Conservation (phyloP, 2,888 invertebrate genomes). For the Liodrosophila aerea region DNA sequence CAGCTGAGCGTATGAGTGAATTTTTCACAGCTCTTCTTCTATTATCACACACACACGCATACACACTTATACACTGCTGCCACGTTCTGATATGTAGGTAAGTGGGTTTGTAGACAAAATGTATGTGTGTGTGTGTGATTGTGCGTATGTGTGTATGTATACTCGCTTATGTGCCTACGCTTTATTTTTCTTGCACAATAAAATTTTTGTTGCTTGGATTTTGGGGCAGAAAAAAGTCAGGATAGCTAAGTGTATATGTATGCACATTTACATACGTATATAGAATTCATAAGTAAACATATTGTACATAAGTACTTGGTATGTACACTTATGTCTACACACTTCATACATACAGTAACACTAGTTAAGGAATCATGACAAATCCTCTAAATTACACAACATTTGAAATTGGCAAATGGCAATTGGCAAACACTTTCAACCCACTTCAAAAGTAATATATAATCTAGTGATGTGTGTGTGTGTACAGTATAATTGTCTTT, state of each 20-base stretch:
- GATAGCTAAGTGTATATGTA: neutral
- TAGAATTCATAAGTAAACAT: no score
- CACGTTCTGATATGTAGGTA: slow-evolving; percentile 50
- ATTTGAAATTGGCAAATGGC: slow-evolving; percentile 9
- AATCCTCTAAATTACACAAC: slow-evolving; percentile 35
- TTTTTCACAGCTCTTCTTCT: slow-evolving; percentile 34
- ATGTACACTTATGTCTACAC: no score
- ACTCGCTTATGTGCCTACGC: neutral
- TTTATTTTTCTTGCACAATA: no score
- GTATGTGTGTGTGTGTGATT: neutral
- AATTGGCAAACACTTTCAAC: slow-evolving; percentile 38
- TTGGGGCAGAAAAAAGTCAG: no score
- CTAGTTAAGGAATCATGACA: no score
- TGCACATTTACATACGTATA: neutral
- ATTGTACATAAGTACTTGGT: no score
- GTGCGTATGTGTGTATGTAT: neutral
- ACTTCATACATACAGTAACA: no score
- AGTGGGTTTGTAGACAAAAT: neutral
- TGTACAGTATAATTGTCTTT: no score
- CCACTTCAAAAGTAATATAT: no score
- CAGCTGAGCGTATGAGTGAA: slow-evolving; percentile 48
- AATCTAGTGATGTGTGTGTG: no score
- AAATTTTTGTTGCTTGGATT: no score
- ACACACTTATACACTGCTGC: slow-evolving; percentile 60
- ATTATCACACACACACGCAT: slow-evolving; percentile 65